Evolutionary conservation across 2,797 vertebrate genomes (phyloP).

Genomic region (Geotria australis): DNA sequence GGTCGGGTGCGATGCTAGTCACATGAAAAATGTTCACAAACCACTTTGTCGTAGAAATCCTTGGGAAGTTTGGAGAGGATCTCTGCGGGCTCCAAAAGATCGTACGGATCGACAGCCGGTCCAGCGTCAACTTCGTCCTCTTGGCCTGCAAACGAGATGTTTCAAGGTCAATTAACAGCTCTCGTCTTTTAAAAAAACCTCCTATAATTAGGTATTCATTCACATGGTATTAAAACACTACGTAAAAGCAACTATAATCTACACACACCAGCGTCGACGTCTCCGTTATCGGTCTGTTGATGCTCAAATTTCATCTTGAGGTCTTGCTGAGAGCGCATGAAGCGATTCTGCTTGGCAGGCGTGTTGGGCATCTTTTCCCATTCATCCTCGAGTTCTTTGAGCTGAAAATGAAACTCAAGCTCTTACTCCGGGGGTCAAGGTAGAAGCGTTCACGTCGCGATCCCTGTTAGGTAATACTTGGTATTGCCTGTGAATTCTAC

Average conservation of each 20-base stretch:
- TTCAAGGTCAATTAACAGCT: too few relatives aligned
- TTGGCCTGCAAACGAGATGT: constrained; percentile 17
- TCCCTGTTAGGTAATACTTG: too few relatives aligned
- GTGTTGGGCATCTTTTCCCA: constrained; percentile 54
- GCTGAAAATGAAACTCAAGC: constrained; percentile 17
- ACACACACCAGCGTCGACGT: constrained; percentile 27
- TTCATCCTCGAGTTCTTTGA: constrained; percentile 91
- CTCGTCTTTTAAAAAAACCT: too few relatives aligned
- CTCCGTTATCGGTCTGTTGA: constrained; percentile 39
- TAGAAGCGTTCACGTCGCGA: too few relatives aligned
- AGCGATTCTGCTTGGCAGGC: constrained; percentile 49
- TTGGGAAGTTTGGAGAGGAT: constrained; percentile 85
- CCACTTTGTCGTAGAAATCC: constrained; percentile 96
- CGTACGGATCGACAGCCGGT: constrained; percentile 52
- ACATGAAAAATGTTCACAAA: constrained; percentile 10
- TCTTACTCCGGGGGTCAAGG: too few relatives aligned
- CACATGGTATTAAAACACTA: too few relatives aligned
- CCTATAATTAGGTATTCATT: too few relatives aligned
- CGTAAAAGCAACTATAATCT: too few relatives aligned
- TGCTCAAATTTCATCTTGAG: constrained; percentile 76
- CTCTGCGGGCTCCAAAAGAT: constrained; percentile 68
- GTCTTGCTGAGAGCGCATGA: constrained; percentile 78
- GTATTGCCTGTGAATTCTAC: too few relatives aligned
- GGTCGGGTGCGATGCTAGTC: too few relatives aligned
- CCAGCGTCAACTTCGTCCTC: constrained; percentile 24